Evolutionary conservation across 2,888 invertebrate genomes (phyloP).

Genomic region (Drosophila lutescens): DNA sequence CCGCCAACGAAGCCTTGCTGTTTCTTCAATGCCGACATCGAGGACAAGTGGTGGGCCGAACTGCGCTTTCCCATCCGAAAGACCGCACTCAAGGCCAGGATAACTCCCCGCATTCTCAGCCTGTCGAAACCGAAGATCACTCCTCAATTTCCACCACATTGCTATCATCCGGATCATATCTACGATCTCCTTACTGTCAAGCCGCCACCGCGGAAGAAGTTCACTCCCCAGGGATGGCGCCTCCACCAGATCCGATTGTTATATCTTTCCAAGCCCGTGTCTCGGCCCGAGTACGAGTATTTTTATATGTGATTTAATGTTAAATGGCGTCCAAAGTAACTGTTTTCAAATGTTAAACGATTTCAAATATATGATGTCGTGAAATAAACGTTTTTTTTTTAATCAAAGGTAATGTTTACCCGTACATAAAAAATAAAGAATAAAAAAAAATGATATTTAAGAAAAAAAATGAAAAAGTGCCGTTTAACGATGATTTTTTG

Average conservation of each 20-base stretch:
- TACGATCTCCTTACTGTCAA: conserved; percentile 25
- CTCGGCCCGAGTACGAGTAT: conserved; percentile 63
- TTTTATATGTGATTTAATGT: conserved; percentile 59
- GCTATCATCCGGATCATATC: conserved; percentile 65
- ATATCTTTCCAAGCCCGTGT: conserved; percentile 72
- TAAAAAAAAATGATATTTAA: too few species aligned
- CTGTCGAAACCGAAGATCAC: conserved; percentile 67
- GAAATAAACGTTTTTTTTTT: too few species aligned
- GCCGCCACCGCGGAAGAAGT: conserved; percentile 68
- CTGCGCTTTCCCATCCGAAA: conserved; percentile 74
- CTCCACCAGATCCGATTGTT: conserved; percentile 76
- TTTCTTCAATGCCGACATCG: conserved; percentile 74
- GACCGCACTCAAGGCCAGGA: conserved; percentile 66
- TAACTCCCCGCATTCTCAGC: conserved; percentile 63
- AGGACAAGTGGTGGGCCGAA: conserved; percentile 73
- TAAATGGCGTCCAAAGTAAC: conserved; percentile 1
- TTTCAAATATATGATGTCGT: conserved; percentile 1
- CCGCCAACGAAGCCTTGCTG: conserved; percentile 62
- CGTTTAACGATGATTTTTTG: too few species aligned
- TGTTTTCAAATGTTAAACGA: not conserved
- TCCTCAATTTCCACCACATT: conserved; percentile 75
- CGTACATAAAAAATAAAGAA: too few species aligned
- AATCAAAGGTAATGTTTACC: too few species aligned
- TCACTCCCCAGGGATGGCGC: conserved; percentile 74
- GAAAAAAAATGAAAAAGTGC: too few species aligned